phyloP scores from a whole-genome alignment of 2,888 invertebrate species.

The Ptychoptera contaminata region DNA sequence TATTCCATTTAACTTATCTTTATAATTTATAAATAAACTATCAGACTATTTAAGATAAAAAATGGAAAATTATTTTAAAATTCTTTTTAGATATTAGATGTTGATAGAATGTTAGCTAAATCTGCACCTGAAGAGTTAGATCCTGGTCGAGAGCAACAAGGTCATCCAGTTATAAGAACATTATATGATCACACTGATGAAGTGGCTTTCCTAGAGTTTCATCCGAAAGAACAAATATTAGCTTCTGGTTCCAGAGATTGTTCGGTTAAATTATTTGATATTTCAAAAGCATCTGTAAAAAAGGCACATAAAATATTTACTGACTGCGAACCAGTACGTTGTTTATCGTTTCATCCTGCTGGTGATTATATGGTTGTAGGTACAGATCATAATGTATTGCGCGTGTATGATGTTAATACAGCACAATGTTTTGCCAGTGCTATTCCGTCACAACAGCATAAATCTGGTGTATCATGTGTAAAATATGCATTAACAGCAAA shows the following conservation, averaged over 20 bases:
- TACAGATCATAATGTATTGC: conserved; percentile 76
- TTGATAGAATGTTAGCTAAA: conserved; percentile 97
- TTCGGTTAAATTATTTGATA: conserved; percentile 93
- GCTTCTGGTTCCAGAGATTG: conserved; percentile 91
- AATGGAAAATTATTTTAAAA: neutral
- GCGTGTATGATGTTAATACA: conserved; percentile 90
- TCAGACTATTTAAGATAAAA: neutral
- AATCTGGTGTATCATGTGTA: conserved; percentile 56
- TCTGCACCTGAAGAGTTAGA: conserved; percentile 85
- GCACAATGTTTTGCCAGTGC: conserved; percentile 91
- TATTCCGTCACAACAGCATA: conserved; percentile 74
- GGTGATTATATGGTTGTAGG: conserved; percentile 92
- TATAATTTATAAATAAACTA: neutral
- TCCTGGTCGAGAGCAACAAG: conserved; percentile 71
- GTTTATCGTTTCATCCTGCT: conserved; percentile 86
- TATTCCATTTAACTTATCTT: conserved; percentile 17
- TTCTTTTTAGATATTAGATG: conserved; percentile 58
- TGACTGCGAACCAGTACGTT: conserved; percentile 80
- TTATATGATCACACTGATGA: conserved; percentile 90
- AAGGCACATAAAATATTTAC: conserved; percentile 93
- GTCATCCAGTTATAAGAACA: conserved; percentile 96
- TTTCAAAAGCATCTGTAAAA: conserved; percentile 95
- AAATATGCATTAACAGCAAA: conserved; percentile 39
- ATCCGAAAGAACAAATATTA: conserved; percentile 85
- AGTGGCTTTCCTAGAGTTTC: conserved; percentile 92